These are phyloP conservation scores for Nephila pilipes DNA, from an alignment of 1,140 invertebrate species.

Conservation along the genomic window DNA sequence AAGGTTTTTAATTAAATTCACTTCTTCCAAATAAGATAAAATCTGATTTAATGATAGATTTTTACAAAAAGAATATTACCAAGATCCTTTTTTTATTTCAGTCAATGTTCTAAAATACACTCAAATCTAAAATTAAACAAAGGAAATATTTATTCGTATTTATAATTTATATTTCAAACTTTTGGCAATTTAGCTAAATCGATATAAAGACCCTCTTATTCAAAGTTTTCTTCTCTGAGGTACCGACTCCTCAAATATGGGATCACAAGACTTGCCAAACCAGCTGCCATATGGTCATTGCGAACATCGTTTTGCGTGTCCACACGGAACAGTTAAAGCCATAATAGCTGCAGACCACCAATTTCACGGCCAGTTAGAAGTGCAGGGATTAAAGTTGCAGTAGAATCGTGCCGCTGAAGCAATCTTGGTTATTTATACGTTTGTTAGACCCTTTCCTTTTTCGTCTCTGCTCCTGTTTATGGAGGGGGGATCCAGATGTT, in stretches of 20 bases:
- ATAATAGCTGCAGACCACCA: background rate
- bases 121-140: too few relatives aligned
- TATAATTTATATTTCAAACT: too few relatives aligned
- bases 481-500: slow-evolving; percentile 36
- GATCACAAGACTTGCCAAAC: background rate
- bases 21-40: too few relatives aligned
- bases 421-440: slow-evolving; percentile 69
- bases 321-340: background rate
- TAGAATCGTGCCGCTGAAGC: slow-evolving; percentile 28
- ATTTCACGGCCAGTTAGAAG: slow-evolving; percentile 55
- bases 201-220: too few relatives aligned
- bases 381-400: slow-evolving; percentile 15
- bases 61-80: too few relatives aligned
- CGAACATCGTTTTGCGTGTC: background rate
- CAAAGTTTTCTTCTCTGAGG: too few relatives aligned
- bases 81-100: too few relatives aligned
- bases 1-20: too few relatives aligned
- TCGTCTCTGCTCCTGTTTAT: background rate
- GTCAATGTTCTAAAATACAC: too few relatives aligned
- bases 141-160: too few relatives aligned
- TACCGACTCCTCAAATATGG: background rate
- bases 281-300: background rate
- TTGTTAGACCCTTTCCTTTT: slow-evolving; percentile 53
- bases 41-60: too few relatives aligned
- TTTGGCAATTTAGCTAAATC: too few relatives aligned